Evolutionary conservation across 2,797 vertebrate genomes (phyloP).

Genomic region (Pelodytes ibericus): DNA sequence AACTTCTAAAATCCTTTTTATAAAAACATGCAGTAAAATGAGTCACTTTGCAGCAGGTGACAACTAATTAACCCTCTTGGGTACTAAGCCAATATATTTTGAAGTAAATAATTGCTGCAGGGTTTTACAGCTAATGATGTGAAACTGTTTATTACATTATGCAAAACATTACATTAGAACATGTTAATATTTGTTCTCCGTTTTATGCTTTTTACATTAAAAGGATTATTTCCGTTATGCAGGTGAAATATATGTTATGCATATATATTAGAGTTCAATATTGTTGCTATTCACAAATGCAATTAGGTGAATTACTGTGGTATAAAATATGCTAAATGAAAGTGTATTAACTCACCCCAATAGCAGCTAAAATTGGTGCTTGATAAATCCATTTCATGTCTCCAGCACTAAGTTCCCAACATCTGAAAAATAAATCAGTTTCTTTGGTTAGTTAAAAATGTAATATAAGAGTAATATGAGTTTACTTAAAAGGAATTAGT

Average conservation of each 20-base stretch:
- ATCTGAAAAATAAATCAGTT: constrained; percentile 70
- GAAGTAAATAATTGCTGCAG: constrained; percentile 3
- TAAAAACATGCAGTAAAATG: constrained; percentile 9
- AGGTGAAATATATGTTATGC: too few species aligned
- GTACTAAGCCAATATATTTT: constrained; percentile 19
- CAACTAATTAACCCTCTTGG: constrained; percentile 22
- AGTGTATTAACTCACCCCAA: constrained; percentile 77
- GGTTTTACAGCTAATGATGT: constrained; percentile 11
- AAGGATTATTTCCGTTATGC: too few species aligned
- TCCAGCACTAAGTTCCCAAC: constrained; percentile 91
- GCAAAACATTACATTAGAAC: not conserved
- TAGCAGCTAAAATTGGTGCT: constrained; percentile 83
- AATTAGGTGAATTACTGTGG: too few species aligned
- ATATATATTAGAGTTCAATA: not conserved
- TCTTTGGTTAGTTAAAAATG: not conserved
- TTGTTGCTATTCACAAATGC: too few species aligned
- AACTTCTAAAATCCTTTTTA: not conserved
- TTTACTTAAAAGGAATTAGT: too few species aligned
- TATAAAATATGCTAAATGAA: not conserved
- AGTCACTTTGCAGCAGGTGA: not conserved
- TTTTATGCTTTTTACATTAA: too few species aligned
- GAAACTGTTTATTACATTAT: constrained; percentile 16
- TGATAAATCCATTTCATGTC: constrained; percentile 89
- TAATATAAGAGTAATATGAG: too few species aligned
- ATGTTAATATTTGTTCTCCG: too few species aligned